These are phyloP conservation scores for Cistogaster globosa DNA, from an alignment of 2,888 invertebrate genomes.

Conservation along the genomic window DNA sequence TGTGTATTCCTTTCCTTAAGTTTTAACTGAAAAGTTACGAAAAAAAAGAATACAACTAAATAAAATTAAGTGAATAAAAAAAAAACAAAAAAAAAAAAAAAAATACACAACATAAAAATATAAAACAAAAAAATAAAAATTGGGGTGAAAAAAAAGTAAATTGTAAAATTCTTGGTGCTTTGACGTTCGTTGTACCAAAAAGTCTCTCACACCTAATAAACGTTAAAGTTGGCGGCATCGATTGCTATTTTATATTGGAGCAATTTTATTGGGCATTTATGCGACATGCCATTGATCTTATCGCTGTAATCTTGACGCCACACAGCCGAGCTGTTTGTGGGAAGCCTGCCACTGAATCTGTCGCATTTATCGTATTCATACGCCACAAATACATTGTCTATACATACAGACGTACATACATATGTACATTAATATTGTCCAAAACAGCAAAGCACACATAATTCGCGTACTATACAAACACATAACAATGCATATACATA, in stretches of 20 bases:
- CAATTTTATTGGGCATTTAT: slow-evolving; percentile 81
- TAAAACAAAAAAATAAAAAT: slow-evolving; percentile 18
- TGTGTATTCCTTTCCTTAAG: slow-evolving; percentile 27
- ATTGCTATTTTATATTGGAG: slow-evolving; percentile 76
- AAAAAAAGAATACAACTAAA: slow-evolving; percentile 12
- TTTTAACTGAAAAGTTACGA: slow-evolving; percentile 19
- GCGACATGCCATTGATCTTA: slow-evolving; percentile 81
- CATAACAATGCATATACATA: neutral
- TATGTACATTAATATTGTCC: slow-evolving; percentile 21
- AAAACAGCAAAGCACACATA: slow-evolving; percentile 10
- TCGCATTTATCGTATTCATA: slow-evolving; percentile 71
- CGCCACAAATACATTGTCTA: slow-evolving; percentile 59
- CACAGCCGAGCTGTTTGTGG: slow-evolving; percentile 75
- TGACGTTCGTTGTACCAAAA: slow-evolving; percentile 63
- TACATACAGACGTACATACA: slow-evolving; percentile 18
- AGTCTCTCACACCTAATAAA: slow-evolving; percentile 72
- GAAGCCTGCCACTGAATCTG: slow-evolving; percentile 71
- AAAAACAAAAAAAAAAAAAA: slow-evolving; percentile 2
- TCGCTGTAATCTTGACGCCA: slow-evolving; percentile 82
- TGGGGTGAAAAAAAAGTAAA: slow-evolving; percentile 54
- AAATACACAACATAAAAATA: slow-evolving; percentile 10
- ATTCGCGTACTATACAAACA: slow-evolving; percentile 19
- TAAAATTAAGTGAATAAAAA: slow-evolving; percentile 48
- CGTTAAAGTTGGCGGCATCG: slow-evolving; percentile 74
- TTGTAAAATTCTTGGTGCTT: slow-evolving; percentile 64